Percentiles rank a stretch among this genome's conserved stretches.
Conservation (phyloP, 2,888 invertebrate genomes). For the Busseola fusca region DNA sequence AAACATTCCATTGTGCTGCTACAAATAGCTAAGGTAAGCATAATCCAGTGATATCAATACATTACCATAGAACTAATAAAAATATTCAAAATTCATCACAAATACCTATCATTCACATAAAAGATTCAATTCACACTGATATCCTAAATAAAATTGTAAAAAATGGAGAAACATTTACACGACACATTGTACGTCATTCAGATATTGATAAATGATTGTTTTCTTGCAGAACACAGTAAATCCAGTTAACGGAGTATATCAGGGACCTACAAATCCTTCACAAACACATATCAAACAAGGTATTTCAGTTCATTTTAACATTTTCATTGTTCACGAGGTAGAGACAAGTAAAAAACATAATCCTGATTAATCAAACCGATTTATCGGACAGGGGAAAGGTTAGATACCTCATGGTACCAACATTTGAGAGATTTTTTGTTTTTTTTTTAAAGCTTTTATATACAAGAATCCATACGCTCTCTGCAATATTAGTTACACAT, state of each 20-base stretch:
- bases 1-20: slow-evolving; percentile 99
- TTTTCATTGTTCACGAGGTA: not conserved
- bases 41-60: no score
- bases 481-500: no score
- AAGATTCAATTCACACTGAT: not conserved
- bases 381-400: no score
- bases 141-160: not conserved
- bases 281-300: slow-evolving; percentile 85
- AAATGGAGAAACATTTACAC: not conserved
- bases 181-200: not conserved
- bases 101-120: not conserved
- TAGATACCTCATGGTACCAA: no score
- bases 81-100: not conserved
- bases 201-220: slow-evolving; percentile 38
- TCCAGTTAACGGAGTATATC: slow-evolving; percentile 96
- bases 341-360: no score
- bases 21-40: slow-evolving; percentile 97
- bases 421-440: no score
- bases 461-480: no score
- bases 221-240: slow-evolving; percentile 95
- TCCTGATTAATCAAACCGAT: no score
- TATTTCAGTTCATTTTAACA: slow-evolving; percentile 58
- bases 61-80: no score
- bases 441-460: no score
- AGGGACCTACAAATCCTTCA: slow-evolving; percentile 88